Base-by-base conservation (phyloP, 2,888 invertebrate genomes). In the Allygus modestus region DNA sequence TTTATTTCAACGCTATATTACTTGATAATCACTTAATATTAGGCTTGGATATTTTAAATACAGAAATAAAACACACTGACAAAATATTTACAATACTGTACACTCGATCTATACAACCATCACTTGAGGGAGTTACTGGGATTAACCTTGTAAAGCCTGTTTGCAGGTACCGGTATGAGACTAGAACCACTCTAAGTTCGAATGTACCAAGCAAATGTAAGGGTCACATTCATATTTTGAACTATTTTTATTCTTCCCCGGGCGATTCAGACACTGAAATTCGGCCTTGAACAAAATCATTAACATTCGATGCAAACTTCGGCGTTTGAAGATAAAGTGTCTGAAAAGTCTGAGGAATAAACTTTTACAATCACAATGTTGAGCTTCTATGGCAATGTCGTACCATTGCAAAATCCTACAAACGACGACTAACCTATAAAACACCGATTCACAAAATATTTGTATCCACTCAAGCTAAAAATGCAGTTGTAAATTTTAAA, bases 361-460 rank as follows among this genome's bases (percentile, higher is more conserved):
- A 12, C 61, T 28, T n/a, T 1, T 69, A 33, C 37, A 33, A 51
- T 77, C 51, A 77, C 77, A 77, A 51, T 46, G 77, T 83, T 83
- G 83, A 83, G 83, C 83, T 43, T 82, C 82, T 83, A 83, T 73
- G 51, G 71, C 83, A 83, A 82, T 54, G 54, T 54, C 23, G 17
- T 54, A 23, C n/a, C 73, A 41, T 26, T 46, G 46, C 51, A 17
- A 15, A 51, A 15, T 51, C 2, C 77, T 77, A 71, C 73, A 83
- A 83, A 83, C 83, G 51, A 83, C 77, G 37, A 51, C 77, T 77
- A 77, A 46, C 54, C 69, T 82, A 71, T 82, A 73, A 73, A 83
- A 83, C 83, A 83, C 54, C 71, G 26, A 77, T 26, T 77, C 77
- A 77, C 77, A 77, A 77, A 77, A 77, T 77, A 77, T 23, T 77